Evolutionary conservation across 2,888 invertebrate genomes (phyloP), one percentile per base, ranked within the genome.

Genomic region (Laothoe populi): DNA sequence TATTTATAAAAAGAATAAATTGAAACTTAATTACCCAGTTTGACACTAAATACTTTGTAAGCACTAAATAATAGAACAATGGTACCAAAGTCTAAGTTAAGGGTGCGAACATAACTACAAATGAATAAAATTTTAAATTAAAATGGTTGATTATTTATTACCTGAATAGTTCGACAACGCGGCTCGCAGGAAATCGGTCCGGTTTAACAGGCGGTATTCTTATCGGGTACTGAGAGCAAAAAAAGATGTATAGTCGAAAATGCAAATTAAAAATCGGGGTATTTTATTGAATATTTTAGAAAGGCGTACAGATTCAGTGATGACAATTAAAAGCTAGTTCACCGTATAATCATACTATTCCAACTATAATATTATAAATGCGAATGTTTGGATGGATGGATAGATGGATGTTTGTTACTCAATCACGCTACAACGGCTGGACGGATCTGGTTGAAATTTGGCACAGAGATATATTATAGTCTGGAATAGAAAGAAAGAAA

Each of bases 111-210:
- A 10, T 59, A 57, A 63, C 49, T 48, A 24, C 45, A 38, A 59
- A 58, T 19, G 35, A 19, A n/a, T 49, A 53, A 53, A 61, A 58
- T 60, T 60, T 53, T 46, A 61, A 5, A 16, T 46, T 62, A 16
- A 62, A 49, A 48, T 53, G 21, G 26, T 46, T 63, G 60, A 38
- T 46, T 57, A 61, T 72, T 65, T 78, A 71, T 72, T 74, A 76
- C 66, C 75, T 73, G 64, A 73, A 68, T 38, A 26, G 63, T 69
- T 67, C 72, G 59, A 63, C 63, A 64, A 61, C 35, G 64, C 68
- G 58, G 60, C 61, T 60, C 59, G 66, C 71, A 77, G 83, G 84
- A 85, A 83, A 82, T 83, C 80, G 77, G 77, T 77, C 83, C 82
- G 81, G 84, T 84, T 84, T 76, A 63, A 61, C 70, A 60, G 63